Percentiles rank a stretch among this genome's conserved stretches.
phyloP scores from a whole-genome alignment of 2,797 vertebrate species.

The Sandelia bainsii region DNA sequence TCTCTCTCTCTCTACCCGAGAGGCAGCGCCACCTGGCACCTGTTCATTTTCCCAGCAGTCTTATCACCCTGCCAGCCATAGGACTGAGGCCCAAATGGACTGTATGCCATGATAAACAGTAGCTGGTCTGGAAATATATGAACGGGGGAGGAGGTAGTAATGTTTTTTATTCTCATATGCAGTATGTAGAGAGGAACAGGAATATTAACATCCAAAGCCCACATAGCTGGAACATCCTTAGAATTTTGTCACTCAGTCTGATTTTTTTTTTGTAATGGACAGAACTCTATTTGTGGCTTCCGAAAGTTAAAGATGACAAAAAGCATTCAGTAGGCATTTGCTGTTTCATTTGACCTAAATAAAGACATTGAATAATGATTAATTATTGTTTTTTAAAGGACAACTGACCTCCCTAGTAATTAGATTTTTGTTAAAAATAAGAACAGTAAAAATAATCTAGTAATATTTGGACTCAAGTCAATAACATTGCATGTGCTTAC shows the following conservation, averaged over 20 bases:
- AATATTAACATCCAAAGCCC: conserved; percentile 25
- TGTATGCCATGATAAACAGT: conserved; percentile 64
- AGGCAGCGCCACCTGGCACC: conserved; percentile 72
- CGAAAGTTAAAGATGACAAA: conserved; percentile 33
- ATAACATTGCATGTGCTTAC: conserved; percentile 1
- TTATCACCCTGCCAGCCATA: conserved; percentile 71
- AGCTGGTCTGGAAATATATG: conserved; percentile 48
- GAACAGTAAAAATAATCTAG: neutral
- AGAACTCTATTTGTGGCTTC: conserved; percentile 58
- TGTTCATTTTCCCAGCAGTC: conserved; percentile 84
- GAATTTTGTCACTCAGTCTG: conserved; percentile 60
- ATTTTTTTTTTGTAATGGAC: conserved; percentile 33
- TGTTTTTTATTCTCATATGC: conserved; percentile 33
- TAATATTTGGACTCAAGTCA: conserved; percentile 12
- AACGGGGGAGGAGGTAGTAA: conserved; percentile 1
- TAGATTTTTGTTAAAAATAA: conserved; percentile 13
- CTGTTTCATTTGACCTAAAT: conserved; percentile 29
- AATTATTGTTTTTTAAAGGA: neutral
- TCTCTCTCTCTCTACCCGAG: neutral
- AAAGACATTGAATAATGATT: conserved; percentile 4
- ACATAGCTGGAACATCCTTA: conserved; percentile 54
- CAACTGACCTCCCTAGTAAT: neutral
- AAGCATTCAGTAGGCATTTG: conserved; percentile 22
- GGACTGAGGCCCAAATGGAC: conserved; percentile 60
- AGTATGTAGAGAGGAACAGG: conserved; percentile 3